Evolutionary conservation across 2,797 vertebrate genomes (phyloP).

Genomic region (Arnoldichthys spilopterus): DNA sequence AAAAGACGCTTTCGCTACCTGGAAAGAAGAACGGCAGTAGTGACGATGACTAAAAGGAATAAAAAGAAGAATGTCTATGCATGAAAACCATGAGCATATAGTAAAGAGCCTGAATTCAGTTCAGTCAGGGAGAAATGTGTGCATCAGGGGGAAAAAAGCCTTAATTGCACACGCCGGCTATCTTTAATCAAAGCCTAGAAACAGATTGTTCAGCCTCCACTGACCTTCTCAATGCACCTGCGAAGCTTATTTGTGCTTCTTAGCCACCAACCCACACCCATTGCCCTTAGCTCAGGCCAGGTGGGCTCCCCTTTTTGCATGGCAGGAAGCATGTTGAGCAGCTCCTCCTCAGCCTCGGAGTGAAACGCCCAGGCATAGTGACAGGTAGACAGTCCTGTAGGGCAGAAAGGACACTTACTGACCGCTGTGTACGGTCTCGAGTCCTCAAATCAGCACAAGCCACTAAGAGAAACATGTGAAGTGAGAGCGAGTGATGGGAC

Average conservation of each 20-base stretch:
- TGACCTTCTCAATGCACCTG: conserved; percentile 94
- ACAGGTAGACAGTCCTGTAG: conserved; percentile 90
- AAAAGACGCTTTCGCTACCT: conserved; percentile 97
- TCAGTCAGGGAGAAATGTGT: not conserved
- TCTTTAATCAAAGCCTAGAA: not conserved
- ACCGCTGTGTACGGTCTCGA: not conserved
- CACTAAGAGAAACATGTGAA: not conserved
- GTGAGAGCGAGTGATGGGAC: not conserved
- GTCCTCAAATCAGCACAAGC: not conserved
- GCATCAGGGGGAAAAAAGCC: not conserved
- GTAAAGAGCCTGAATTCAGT: not conserved
- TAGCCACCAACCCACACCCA: conserved; percentile 98
- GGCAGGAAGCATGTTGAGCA: conserved; percentile 91
- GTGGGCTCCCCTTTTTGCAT: conserved; percentile 89
- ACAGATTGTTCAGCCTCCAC: not conserved
- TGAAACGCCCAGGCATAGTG: conserved; percentile 98
- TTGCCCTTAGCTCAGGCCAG: conserved; percentile 94
- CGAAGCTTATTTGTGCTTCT: conserved; percentile 90
- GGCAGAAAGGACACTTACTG: conserved; percentile 9
- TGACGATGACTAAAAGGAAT: not conserved
- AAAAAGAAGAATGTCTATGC: conserved; percentile 1
- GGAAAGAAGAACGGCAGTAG: conserved; percentile 45
- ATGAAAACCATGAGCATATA: not conserved
- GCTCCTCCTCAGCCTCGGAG: conserved; percentile 95
- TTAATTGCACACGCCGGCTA: not conserved